These are phyloP conservation scores for Pogona vitticeps DNA, from an alignment of 2,113 vertebrate genomes.

Conservation along the genomic window DNA sequence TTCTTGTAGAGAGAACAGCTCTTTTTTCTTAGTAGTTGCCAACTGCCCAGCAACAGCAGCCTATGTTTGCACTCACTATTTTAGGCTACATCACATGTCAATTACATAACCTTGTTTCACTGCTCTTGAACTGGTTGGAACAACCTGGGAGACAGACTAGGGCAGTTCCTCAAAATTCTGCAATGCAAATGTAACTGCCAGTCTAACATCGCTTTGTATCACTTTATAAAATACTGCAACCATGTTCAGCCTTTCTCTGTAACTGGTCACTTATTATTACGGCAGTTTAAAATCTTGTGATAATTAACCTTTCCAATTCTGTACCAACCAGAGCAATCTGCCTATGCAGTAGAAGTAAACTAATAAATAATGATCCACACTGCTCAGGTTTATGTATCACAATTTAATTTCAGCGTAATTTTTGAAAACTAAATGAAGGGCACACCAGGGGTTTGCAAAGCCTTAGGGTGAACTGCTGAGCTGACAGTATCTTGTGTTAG, in stretches of 20 bases:
- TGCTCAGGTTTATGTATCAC: slow-evolving; percentile 40
- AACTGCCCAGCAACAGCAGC: slow-evolving; percentile 82
- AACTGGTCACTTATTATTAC: slow-evolving; percentile 77
- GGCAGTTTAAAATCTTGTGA: slow-evolving; percentile 63
- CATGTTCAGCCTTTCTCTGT: slow-evolving; percentile 37
- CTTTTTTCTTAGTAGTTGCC: slow-evolving; percentile 69
- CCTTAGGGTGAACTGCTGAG: neutral
- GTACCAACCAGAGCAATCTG: slow-evolving; percentile 74
- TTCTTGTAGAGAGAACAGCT: slow-evolving; percentile 57
- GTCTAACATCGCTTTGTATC: slow-evolving; percentile 17
- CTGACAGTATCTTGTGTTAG: neutral
- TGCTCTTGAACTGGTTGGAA: slow-evolving; percentile 83
- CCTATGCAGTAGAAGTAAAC: slow-evolving; percentile 48
- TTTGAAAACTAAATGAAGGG: neutral
- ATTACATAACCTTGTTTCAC: slow-evolving; percentile 86
- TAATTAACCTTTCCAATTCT: slow-evolving; percentile 76
- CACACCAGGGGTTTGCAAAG: neutral
- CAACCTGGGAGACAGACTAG: slow-evolving; percentile 82
- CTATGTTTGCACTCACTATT: slow-evolving; percentile 84
- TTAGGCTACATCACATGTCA: slow-evolving; percentile 83
- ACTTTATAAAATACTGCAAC: slow-evolving; percentile 10
- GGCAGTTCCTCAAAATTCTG: slow-evolving; percentile 66
- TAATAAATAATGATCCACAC: slow-evolving; percentile 58
- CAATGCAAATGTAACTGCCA: slow-evolving; percentile 28
- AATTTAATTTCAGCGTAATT: neutral